Percentiles rank a stretch among this genome's conserved stretches.
phyloP scores from a whole-genome alignment of 2,888 invertebrate genomes.

The Mallateleia sp. region DNA sequence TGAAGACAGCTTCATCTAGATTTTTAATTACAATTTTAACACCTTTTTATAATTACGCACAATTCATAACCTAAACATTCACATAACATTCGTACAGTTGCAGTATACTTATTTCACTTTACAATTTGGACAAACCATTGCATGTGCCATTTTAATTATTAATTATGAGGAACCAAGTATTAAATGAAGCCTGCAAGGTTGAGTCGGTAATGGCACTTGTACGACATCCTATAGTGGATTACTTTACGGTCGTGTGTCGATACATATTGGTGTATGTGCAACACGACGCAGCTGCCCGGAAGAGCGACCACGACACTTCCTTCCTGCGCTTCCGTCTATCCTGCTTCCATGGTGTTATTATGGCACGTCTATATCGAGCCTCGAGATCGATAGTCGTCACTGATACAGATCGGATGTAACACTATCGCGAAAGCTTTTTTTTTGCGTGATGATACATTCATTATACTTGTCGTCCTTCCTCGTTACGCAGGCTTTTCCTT shows the following conservation, averaged over 20 bases:
- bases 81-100: no score
- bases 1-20: no score
- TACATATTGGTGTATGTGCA: constrained; percentile 81
- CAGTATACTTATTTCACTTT: no score
- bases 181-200: constrained; percentile 87
- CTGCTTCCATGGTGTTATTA: constrained; percentile 77
- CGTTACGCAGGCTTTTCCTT: not conserved
- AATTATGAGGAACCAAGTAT: constrained; percentile 87
- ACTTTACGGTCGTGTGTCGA: constrained; percentile 87
- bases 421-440: constrained; percentile 62
- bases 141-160: constrained; percentile 74
- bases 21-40: no score
- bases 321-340: constrained; percentile 86
- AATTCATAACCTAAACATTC: no score
- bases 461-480: constrained; percentile 40
- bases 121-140: not conserved
- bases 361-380: constrained; percentile 66
- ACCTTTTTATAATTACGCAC: no score
- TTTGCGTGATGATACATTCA: constrained; percentile 69
- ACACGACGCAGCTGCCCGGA: constrained; percentile 87
- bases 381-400: constrained; percentile 82
- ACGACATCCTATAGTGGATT: constrained; percentile 89
- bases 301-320: constrained; percentile 89
- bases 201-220: constrained; percentile 87
- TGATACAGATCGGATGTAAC: constrained; percentile 82